phyloP scores from a whole-genome alignment of 2,888 invertebrate genomes.

The Schrankia costaestrigalis region DNA sequence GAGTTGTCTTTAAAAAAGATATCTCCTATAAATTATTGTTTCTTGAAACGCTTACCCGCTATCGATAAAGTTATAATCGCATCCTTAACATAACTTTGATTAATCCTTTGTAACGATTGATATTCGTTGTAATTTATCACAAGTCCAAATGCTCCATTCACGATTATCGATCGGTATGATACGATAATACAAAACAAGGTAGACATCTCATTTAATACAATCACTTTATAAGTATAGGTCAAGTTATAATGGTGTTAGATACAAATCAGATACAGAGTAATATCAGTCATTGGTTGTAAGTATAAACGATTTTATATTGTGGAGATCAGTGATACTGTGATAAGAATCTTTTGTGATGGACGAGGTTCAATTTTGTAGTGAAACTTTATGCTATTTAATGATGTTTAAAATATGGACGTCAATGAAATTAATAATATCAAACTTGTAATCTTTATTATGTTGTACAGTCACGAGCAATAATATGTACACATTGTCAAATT shows the following conservation, averaged over 20 bases:
- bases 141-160: conserved; percentile 66
- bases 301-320: conserved; percentile 76
- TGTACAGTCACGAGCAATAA: too few species aligned
- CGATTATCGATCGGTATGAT: conserved; percentile 64
- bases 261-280: conserved; percentile 65
- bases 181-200: conserved; percentile 40
- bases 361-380: conserved; percentile 50
- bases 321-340: conserved; percentile 64
- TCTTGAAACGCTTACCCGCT: too few species aligned
- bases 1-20: too few species aligned
- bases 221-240: conserved; percentile 33
- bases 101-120: conserved; percentile 72
- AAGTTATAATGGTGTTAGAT: conserved; percentile 48
- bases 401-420: conserved; percentile 29
- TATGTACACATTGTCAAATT: too few species aligned
- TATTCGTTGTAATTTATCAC: conserved; percentile 71
- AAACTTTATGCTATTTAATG: conserved; percentile 60
- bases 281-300: conserved; percentile 67
- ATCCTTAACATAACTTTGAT: conserved; percentile 57
- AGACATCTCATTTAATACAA: conserved; percentile 31
- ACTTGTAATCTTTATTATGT: conserved; percentile 13
- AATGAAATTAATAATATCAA: conserved; percentile 24
- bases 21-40: too few species aligned
- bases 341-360: conserved; percentile 72
- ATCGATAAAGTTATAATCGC: too few species aligned